These are phyloP conservation scores for Odocoileus virginianus DNA, from an alignment of 2,113 vertebrate species.

Conservation along the genomic window DNA sequence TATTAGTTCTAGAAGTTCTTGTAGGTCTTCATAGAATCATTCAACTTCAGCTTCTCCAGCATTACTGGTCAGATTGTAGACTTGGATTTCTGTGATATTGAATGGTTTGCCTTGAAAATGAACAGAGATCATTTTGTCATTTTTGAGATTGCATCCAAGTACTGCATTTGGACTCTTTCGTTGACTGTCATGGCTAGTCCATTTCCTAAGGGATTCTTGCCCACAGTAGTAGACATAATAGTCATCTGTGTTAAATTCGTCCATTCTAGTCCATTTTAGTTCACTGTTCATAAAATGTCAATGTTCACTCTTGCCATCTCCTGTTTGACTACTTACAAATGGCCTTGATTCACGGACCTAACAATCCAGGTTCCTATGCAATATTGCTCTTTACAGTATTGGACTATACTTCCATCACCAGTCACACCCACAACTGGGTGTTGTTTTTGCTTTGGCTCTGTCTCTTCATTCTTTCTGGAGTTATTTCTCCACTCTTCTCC, in stretches of 20 bases:
- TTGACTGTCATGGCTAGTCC: neutral
- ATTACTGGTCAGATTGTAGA: neutral
- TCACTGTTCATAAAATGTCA: neutral
- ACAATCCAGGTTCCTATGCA: neutral
- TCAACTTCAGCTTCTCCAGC: neutral
- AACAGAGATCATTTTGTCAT: neutral
- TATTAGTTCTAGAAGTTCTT: neutral
- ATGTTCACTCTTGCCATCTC: neutral
- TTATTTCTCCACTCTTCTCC: neutral
- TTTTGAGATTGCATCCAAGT: neutral
- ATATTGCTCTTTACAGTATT: neutral
- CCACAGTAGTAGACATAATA: neutral
- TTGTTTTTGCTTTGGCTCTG: neutral
- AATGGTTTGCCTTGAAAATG: neutral
- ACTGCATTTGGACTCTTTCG: neutral
- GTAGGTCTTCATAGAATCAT: neutral
- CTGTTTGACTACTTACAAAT: neutral
- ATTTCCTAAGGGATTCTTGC: neutral
- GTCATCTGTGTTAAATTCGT: neutral
- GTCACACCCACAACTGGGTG: neutral
- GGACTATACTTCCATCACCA: neutral
- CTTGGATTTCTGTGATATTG: neutral
- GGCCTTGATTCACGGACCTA: neutral
- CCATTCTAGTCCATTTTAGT: neutral
- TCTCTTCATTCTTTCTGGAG: neutral